Percentiles rank a stretch among this genome's conserved stretches.
These are phyloP conservation scores for Caenorhabditis imperialis DNA, from an alignment of 2,888 invertebrate species.

Conservation along the genomic window DNA sequence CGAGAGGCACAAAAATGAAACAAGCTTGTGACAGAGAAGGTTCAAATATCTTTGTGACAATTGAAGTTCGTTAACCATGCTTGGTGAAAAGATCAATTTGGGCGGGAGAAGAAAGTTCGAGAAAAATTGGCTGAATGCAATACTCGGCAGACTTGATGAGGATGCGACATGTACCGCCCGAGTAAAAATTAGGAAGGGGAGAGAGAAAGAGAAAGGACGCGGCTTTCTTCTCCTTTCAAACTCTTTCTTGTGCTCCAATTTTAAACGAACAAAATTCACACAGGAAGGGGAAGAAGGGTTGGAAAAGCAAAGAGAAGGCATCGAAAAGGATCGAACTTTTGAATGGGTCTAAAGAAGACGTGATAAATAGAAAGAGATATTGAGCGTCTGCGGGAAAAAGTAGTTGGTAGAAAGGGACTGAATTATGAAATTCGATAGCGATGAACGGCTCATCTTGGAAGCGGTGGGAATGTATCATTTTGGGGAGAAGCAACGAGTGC, in stretches of 20 bases:
- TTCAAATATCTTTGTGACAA: neutral
- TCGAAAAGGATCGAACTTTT: conserved; percentile 15
- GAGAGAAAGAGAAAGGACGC: too few species aligned
- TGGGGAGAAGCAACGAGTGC: conserved; percentile 4
- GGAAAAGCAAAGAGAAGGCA: conserved; percentile 31
- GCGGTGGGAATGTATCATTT: conserved; percentile 40
- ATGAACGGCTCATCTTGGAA: conserved; percentile 42
- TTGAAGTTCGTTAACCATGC: too few species aligned
- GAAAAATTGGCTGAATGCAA: too few species aligned
- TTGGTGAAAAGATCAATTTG: conserved; percentile 1
- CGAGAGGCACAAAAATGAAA: too few species aligned
- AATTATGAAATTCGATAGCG: conserved; percentile 50
- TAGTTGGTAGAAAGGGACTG: conserved; percentile 7
- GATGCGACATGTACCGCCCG: too few species aligned
- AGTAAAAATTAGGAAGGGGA: too few species aligned
- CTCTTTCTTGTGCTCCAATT: neutral
- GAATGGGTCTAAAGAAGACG: conserved; percentile 42
- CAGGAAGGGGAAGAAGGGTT: conserved; percentile 15
- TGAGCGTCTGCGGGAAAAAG: conserved; percentile 6
- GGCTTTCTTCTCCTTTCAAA: neutral
- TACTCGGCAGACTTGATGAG: too few species aligned
- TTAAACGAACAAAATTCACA: conserved; percentile 37
- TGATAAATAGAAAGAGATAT: conserved; percentile 20
- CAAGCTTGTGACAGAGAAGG: neutral
- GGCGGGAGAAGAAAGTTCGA: too few species aligned